Evolutionary conservation across 2,797 vertebrate genomes (phyloP).

Genomic region (Sebastes itinus): DNA sequence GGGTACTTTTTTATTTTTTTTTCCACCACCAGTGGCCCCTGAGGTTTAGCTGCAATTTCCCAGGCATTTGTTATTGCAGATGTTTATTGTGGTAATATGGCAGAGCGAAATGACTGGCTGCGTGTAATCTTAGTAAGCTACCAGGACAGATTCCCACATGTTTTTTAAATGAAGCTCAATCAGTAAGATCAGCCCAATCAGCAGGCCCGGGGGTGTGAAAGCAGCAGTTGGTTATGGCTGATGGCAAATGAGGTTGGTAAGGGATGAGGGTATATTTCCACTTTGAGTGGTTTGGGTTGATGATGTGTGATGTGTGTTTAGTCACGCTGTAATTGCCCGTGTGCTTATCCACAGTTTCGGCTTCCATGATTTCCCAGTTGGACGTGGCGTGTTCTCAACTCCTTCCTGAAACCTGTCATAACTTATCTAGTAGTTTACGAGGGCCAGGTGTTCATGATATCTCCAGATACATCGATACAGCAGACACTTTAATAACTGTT

Average conservation of each 20-base stretch:
- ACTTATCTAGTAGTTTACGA: slow-evolving; percentile 3
- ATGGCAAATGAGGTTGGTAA: slow-evolving; percentile 49
- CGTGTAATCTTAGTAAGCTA: slow-evolving; percentile 17
- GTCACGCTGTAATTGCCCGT: slow-evolving; percentile 52
- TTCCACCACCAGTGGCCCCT: not conserved
- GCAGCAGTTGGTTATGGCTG: slow-evolving; percentile 45
- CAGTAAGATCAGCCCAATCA: slow-evolving; percentile 56
- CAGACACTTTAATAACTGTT: not conserved
- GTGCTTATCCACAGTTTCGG: slow-evolving; percentile 36
- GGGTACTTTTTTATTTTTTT: not conserved
- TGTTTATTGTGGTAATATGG: slow-evolving; percentile 53
- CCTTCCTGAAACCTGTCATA: slow-evolving; percentile 10
- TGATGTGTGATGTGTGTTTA: slow-evolving; percentile 51
- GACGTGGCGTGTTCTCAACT: not conserved
- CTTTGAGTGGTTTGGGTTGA: slow-evolving; percentile 42
- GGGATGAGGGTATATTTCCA: slow-evolving; percentile 52
- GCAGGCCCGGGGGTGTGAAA: slow-evolving; percentile 41
- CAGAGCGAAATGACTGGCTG: slow-evolving; percentile 24
- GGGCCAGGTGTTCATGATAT: slow-evolving; percentile 29
- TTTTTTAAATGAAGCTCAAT: slow-evolving; percentile 53
- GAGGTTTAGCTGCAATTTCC: slow-evolving; percentile 20
- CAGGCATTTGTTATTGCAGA: slow-evolving; percentile 38
- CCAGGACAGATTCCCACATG: slow-evolving; percentile 48
- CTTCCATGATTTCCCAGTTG: slow-evolving; percentile 59
- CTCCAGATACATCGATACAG: not conserved